Evolutionary conservation across 2,888 invertebrate species (phyloP), one percentile per base, ranked within the genome.

Genomic region (Gymnoscelis rufifasciata): DNA sequence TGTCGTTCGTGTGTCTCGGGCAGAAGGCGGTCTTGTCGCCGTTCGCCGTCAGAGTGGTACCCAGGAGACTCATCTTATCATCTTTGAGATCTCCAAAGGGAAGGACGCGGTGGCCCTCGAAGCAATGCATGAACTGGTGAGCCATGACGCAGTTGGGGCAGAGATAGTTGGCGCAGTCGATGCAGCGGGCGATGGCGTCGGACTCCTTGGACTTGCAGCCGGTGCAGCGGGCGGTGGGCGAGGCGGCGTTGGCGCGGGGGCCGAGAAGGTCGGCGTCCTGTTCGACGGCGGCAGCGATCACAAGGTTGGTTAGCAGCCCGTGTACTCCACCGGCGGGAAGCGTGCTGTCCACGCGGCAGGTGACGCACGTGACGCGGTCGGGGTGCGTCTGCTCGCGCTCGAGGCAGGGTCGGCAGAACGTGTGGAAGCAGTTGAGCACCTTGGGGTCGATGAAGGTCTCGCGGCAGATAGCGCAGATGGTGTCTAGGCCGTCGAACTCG

Each of bases 41-140:
- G 65, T 90, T 91, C 29, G 90, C 83, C 46, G 89, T 90, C 55
- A 89, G 78, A 59, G 78, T 76, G 47, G 89, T 82, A 54, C 87
- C 87, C 27, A 89, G 77, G 72, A 90, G 89, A 47, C 82, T 48
- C 40, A 49, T 81, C 60, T 88, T 87, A 52, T 91, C 91, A 64
- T 92, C 91, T 72, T 92, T 93, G 43, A 92, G 71, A 54, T 93
- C 92, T 29, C 80, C 78, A 64, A 94, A 89, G 52, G 93, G 91
- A 62, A 95, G 91, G 50, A 98, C 97, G 47, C 97, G 93, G 83
- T 98, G 98, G 54, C 97, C 97, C 79, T 97, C 97, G 83, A 99
- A 99, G 81, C 98, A 98, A 83, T 98, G 97, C 98, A 99, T 98
- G 81, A 96, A 97, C 88, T 98, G 97, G 87, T 99, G 99, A 54